Conservation (phyloP, 2,888 invertebrate genomes). For the Drosophila mercatorum region DNA sequence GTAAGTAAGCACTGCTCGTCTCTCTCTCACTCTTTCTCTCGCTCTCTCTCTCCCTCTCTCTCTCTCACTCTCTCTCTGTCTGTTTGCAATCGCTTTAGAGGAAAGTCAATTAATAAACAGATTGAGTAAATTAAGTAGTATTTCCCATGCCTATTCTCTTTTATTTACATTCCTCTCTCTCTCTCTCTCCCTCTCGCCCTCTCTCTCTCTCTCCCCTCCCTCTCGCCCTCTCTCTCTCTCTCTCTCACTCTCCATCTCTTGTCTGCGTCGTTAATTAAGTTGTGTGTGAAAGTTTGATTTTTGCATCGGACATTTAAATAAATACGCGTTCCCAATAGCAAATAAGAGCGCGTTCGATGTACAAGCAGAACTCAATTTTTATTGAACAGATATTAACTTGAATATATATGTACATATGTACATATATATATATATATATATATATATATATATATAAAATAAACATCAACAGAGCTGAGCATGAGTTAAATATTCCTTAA, state of each 20-base stretch:
- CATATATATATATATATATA: too few relatives aligned
- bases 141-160: slow-evolving; percentile 3
- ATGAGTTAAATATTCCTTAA: neutral
- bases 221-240: neutral
- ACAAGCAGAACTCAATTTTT: neutral
- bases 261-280: slow-evolving; percentile 8
- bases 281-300: slow-evolving; percentile 35
- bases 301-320: slow-evolving; percentile 13
- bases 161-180: neutral
- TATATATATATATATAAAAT: too few relatives aligned
- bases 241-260: neutral
- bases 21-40: neutral
- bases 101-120: slow-evolving; percentile 20
- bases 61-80: neutral
- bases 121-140: slow-evolving; percentile 19
- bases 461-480: neutral
- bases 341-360: neutral
- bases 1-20: neutral
- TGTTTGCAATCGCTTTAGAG: slow-evolving; percentile 16
- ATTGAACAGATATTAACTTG: neutral
- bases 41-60: neutral
- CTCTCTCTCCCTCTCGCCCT: too few relatives aligned
- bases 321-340: slow-evolving; percentile 6
- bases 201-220: neutral
- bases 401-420: too few relatives aligned